These are phyloP conservation scores for Drosophila setifemur DNA, from an alignment of 1,140 invertebrate genomes.

Conservation along the genomic window DNA sequence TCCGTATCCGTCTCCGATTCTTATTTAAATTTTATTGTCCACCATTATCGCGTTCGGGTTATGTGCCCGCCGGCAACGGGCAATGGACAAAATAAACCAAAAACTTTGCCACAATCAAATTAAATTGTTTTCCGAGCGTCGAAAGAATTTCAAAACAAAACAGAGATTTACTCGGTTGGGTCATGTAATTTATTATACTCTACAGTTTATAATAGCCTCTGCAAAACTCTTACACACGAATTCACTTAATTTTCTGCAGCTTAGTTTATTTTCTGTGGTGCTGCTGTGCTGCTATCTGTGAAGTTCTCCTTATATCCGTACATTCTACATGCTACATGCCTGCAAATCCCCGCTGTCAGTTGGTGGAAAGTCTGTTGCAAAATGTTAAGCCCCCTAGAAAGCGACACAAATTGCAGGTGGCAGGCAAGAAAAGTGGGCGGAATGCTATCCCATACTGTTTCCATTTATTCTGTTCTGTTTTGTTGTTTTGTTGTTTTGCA, in stretches of 20 bases:
- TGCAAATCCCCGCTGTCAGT: conserved; percentile 41
- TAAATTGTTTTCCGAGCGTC: conserved; percentile 25
- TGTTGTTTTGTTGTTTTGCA: neutral
- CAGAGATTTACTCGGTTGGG: conserved; percentile 23
- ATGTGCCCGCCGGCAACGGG: neutral
- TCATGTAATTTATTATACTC: conserved; percentile 17
- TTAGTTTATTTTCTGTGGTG: neutral
- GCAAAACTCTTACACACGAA: conserved; percentile 30
- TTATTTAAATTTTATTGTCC: conserved; percentile 22
- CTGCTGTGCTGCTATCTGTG: neutral
- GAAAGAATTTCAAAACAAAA: conserved; percentile 31
- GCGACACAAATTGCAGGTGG: conserved; percentile 47
- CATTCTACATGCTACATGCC: neutral
- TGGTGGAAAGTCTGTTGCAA: conserved; percentile 26
- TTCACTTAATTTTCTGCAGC: conserved; percentile 34
- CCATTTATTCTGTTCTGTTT: conserved; percentile 7
- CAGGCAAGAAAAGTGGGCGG: conserved; percentile 30
- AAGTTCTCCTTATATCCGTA: neutral
- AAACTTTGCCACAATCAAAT: conserved; percentile 42
- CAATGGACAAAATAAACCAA: conserved; percentile 16
- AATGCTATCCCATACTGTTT: neutral
- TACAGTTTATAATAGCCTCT: conserved; percentile 18
- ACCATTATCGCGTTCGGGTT: conserved; percentile 22
- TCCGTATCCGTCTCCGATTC: conserved; percentile 4
- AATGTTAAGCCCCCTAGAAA: conserved; percentile 39